Evolutionary conservation across 2,888 invertebrate genomes (phyloP).

Genomic region (Sericinus montela): DNA sequence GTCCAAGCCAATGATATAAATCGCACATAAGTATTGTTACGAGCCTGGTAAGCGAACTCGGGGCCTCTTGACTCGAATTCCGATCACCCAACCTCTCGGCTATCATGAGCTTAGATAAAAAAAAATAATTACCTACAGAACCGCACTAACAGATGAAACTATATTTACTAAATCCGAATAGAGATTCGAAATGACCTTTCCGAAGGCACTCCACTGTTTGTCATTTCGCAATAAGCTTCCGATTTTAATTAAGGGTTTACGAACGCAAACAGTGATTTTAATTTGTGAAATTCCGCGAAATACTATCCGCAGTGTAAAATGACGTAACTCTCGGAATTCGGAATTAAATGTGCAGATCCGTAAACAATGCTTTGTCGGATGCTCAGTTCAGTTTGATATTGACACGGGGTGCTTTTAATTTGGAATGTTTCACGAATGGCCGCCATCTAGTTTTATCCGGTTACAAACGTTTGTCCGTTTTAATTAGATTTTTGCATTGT

Average conservation of each 20-base stretch:
- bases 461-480: not conserved
- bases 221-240: constrained; percentile 7
- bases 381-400: constrained; percentile 18
- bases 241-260: constrained; percentile 15
- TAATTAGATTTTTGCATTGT: constrained; percentile 10
- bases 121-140: no score
- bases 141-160: no score
- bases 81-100: no score
- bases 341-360: constrained; percentile 37
- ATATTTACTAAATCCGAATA: not conserved
- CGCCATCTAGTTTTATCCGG: constrained; percentile 13
- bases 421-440: constrained; percentile 17
- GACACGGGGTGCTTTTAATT: constrained; percentile 18
- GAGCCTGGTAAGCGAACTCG: no score
- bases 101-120: no score
- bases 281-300: constrained; percentile 36
- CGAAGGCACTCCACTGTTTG: not conserved
- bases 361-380: constrained; percentile 28
- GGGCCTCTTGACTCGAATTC: no score
- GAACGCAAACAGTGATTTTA: constrained; percentile 17
- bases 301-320: constrained; percentile 40
- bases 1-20: no score
- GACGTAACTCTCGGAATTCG: constrained; percentile 40
- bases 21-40: no score
- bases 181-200: not conserved